Evolutionary conservation across 2,888 invertebrate genomes (phyloP), one percentile per base, ranked within the genome.

Genomic region (Sarcophaga subvicina): DNA sequence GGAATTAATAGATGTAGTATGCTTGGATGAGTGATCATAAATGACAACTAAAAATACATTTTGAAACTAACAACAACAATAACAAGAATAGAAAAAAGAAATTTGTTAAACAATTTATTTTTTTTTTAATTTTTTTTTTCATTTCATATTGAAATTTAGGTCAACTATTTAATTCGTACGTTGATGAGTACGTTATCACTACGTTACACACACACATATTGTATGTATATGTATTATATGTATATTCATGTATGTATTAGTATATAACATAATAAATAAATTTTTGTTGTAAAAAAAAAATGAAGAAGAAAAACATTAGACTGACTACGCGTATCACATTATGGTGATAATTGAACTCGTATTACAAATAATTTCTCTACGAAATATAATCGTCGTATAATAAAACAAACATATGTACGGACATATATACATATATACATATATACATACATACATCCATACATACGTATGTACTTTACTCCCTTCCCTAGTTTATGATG

Each of bases 281-380:
- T 37, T 37, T 10, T 37, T 37, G 37, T 37, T 37, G 37, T 37
- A 37, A 37, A 37, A 37, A 37, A 10, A 37, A 37, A 37, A 37
- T 8, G 37, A 37, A 37, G 37, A 66, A 77, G 22, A 54, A 54
- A 54, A 17, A 47, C 47, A 66, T 72, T 83, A 77, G 78, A 67
- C 66, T 78, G 37, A 37, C 37, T 37, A 37, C 37, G 37, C 66
- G 62, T 67, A 78, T 83, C 78, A 63, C 78, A 83, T 49, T 62
- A 67, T 72, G 62, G 72, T 83, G 72, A 78, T 83, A 78, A 78
- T 83, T 78, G 67, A 78, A 78, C 62, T 83, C 78, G 60, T 72
- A 72, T 78, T 83, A 71, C 83, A 83, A 83, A 83, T 73, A 73
- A 72, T 83, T 78, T 83, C 37, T 77, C 60, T 77, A 72, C 71